Base-by-base conservation (phyloP, 2,888 invertebrate genomes). In the Apotomis capreana region DNA sequence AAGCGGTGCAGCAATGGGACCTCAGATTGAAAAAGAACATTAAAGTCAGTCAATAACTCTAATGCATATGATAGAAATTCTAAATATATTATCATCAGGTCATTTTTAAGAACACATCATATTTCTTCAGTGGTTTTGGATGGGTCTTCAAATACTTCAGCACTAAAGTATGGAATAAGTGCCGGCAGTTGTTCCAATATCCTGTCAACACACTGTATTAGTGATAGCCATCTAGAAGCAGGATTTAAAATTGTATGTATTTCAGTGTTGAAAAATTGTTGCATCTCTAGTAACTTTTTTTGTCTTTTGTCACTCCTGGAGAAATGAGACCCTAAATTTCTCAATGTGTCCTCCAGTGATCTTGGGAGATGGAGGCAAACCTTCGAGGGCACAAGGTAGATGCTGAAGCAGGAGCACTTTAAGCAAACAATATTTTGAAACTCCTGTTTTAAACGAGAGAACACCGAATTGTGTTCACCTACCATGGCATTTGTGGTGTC, bases 121-220 rank as follows among this genome's bases (percentile, higher is more conserved):
- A 69, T 69, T 49, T 62, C 61, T 15, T 15, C 15, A 15, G 15
- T 15, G 15, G 15, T 15, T 15, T 15, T 15, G 15, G 15, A 15
- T 15, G 55, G 69, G 13, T 62, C 69, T 13, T 61, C 61, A 13
- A 36, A 61, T 52, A 61, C 54, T 13, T 69, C 61, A 46, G 10
- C 51, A 46, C 36, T 59, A 36, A 57, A 58, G 57, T 62, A 69
- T 9, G 46, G 37, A 3, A 57, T 62, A 10, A 68, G 26, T 60
- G 52, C 59, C 51, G 59, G 52, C n/a, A 59, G 4, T 57, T 69
- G 49, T n/a, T 57, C 55, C 12, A 69, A 4, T 2, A 69, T 8
- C 12, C 69, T 63, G 10, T 69, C 57, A 9, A 69, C 63, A 63
- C 69, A 69, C 55, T 55, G 62, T 63, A 62, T 63, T 55, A 69